These are phyloP conservation scores for Conistra vaccinii DNA, from an alignment of 2,888 invertebrate species.

Conservation along the genomic window DNA sequence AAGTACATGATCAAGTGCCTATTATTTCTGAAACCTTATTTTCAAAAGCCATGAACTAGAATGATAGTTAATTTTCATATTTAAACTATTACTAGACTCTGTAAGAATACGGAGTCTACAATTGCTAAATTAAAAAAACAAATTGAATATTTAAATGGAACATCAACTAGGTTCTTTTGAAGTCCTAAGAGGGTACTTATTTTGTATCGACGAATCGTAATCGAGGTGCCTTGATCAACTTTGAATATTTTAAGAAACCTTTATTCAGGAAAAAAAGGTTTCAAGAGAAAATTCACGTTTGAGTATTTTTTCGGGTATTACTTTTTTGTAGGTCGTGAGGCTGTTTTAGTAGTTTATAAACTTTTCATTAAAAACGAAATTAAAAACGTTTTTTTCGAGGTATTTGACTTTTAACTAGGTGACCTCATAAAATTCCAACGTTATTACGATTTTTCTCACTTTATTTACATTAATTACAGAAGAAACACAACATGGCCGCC, in stretches of 20 bases:
- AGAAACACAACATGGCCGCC: neutral
- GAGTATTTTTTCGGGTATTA: neutral
- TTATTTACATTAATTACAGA: neutral
- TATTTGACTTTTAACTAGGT: neutral
- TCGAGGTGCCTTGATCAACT: slow-evolving; percentile 27
- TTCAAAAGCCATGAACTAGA: no score
- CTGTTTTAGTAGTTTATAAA: neutral
- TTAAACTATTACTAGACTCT: no score
- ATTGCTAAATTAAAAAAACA: slow-evolving; percentile 33
- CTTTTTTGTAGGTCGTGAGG: neutral
- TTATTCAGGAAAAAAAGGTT: slow-evolving; percentile 8
- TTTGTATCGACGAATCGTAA: slow-evolving; percentile 44
- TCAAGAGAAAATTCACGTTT: neutral
- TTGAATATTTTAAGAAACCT: slow-evolving; percentile 28
- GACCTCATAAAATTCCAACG: neutral
- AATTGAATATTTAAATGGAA: slow-evolving; percentile 51
- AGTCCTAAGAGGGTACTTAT: slow-evolving; percentile 34
- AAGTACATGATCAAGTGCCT: no score
- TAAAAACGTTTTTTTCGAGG: neutral
- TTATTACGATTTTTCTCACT: neutral
- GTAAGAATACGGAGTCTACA: no score
- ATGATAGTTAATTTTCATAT: no score
- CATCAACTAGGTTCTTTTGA: slow-evolving; percentile 16
- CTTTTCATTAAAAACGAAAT: slow-evolving; percentile 4
- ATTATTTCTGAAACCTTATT: no score